Base-by-base conservation (phyloP, 2,113 vertebrate genomes). In the Vireo altiloquus region DNA sequence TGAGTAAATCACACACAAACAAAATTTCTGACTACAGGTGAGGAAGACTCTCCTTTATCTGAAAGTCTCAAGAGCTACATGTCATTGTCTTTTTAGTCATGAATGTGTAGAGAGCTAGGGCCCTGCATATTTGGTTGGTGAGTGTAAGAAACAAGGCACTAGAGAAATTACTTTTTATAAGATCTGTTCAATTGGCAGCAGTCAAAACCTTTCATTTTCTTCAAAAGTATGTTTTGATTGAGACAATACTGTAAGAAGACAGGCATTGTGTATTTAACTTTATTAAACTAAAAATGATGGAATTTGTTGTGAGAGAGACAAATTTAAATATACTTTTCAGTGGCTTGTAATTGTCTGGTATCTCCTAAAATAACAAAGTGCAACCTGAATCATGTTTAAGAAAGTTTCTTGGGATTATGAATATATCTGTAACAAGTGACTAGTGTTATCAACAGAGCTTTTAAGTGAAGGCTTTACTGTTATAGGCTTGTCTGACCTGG, bases 401-500 rank as follows among this genome's bases (percentile, higher is more conserved):
- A 46, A 85, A 33, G 49, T 85, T 95, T 85, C 46, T 76, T 76
- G 59, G 63, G 63, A 56, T 83, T 90, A 85, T 53, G 40, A 44
- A 35, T 50, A 49, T 72, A 40, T 35, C 59, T 93, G 59, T 82
- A 83, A 91, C 85, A 88, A 92, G 56, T 7, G 6, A 53, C 50
- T 65, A 65, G 68, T 92, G 85, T 94, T 90, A 86, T 20, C 76
- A 77, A 59, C n/a, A 74, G 69, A 91, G 65, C 60, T 87, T 92
- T 84, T 75, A 78, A 84, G 72, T 75, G 61, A 91, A 91, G 71
- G 68, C 50, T 90, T 80, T 77, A 86, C 63, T 90, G 71, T 90
- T 60, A 39, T 15, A 86, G 63, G 59, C 71, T 85, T 88, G 75
- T 79, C 39, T 78, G 78, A 46, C 75, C 77, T 86, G 78, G 75